Conservation (phyloP, 2,797 vertebrate species). For the Arctocebus calabarensis region DNA sequence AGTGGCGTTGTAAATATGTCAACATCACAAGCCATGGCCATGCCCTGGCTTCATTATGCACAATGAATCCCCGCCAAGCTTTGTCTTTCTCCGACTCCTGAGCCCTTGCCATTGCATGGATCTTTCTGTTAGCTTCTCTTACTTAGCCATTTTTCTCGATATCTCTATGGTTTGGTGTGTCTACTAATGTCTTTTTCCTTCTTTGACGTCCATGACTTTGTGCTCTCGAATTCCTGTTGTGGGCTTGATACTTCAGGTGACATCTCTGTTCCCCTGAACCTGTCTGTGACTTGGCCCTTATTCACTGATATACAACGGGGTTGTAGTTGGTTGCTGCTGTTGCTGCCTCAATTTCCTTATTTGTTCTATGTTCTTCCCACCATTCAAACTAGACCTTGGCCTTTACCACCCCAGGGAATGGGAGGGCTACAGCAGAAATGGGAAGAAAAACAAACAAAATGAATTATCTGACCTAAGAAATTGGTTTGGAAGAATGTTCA, state of each 20-base stretch:
- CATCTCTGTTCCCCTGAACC: neutral
- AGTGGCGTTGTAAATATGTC: neutral
- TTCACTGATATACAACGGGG: neutral
- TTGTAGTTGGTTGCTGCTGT: neutral
- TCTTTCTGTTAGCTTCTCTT: neutral
- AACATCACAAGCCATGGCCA: neutral
- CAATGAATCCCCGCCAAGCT: neutral
- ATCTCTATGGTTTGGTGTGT: neutral
- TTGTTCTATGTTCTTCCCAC: neutral
- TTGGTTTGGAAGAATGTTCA: neutral
- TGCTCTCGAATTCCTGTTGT: neutral
- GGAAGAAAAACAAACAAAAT: constrained; percentile 4
- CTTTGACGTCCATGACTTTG: neutral
- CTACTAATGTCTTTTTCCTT: neutral
- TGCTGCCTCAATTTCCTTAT: neutral
- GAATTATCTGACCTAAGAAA: constrained; percentile 11
- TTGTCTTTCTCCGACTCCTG: neutral
- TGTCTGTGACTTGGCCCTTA: neutral
- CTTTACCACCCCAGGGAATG: neutral
- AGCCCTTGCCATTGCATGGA: neutral
- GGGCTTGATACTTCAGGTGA: neutral
- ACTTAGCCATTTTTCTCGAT: neutral
- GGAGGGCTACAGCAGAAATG: neutral
- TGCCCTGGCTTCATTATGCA: neutral
- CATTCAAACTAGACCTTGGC: constrained; percentile 4